A percentile compares a stretch with the other conserved stretches of the same genome.
These are phyloP conservation scores for Tachina lurida DNA, from an alignment of 2,888 invertebrate genomes.

Conservation along the genomic window DNA sequence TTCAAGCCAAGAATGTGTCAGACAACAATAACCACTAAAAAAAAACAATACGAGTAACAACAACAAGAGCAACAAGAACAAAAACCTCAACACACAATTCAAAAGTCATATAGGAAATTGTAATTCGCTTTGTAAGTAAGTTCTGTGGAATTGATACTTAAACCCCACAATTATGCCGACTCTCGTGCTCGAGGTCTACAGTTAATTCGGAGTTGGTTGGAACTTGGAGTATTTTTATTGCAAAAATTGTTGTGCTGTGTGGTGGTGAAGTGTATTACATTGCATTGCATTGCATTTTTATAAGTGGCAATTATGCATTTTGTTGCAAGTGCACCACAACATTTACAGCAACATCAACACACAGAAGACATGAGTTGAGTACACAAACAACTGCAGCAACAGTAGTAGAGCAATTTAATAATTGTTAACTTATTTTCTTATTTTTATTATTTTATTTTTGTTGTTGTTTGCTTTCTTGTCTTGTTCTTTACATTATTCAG, in stretches of 20 bases:
- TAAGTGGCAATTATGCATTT: constrained; percentile 80
- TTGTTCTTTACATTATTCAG: constrained; percentile 58
- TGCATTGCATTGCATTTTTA: constrained; percentile 60
- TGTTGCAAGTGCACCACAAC: constrained; percentile 72
- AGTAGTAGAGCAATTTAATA: constrained; percentile 57
- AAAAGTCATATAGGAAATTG: constrained; percentile 63
- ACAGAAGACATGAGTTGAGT: neutral
- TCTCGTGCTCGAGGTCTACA: constrained; percentile 25
- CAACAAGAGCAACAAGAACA: constrained; percentile 5
- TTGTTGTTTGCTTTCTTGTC: constrained; percentile 29
- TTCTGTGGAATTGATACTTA: constrained; percentile 61
- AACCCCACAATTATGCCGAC: constrained; percentile 68
- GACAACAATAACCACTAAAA: constrained; percentile 39
- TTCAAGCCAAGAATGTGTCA: constrained; percentile 41
- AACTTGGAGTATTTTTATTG: constrained; percentile 54
- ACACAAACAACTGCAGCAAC: constrained; percentile 37
- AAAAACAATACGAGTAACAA: constrained; percentile 13
- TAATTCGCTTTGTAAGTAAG: constrained; percentile 42
- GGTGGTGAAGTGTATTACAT: constrained; percentile 24
- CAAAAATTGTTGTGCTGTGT: constrained; percentile 22
- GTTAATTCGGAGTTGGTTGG: constrained; percentile 42
- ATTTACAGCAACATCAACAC: neutral
- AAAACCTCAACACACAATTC: constrained; percentile 55
- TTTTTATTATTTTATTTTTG: constrained; percentile 1
- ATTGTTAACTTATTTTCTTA: constrained; percentile 41